These are phyloP conservation scores for Larimichthys crocea DNA, from an alignment of 2,113 vertebrate genomes.

Conservation along the genomic window DNA sequence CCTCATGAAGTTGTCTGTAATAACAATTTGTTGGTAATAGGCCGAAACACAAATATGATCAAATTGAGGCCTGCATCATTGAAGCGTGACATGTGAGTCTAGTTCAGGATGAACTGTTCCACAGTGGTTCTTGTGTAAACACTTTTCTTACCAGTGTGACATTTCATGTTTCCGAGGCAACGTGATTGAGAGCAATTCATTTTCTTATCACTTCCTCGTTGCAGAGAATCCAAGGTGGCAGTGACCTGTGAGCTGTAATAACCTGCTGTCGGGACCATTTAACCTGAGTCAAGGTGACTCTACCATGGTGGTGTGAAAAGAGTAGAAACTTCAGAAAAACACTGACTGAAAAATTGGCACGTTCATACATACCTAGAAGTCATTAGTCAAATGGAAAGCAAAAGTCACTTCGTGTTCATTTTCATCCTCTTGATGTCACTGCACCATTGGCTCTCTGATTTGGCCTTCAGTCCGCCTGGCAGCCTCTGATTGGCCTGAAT, in stretches of 20 bases:
- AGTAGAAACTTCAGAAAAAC: neutral
- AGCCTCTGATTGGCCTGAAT: slow-evolving; percentile 54
- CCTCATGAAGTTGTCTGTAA: too few species aligned
- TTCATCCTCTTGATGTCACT: neutral
- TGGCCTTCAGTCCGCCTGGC: slow-evolving; percentile 39
- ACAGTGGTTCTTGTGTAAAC: neutral
- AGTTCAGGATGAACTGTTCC: neutral
- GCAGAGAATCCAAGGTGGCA: neutral
- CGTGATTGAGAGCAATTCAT: slow-evolving; percentile 17
- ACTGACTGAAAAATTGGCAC: neutral
- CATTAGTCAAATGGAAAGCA: slow-evolving; percentile 18
- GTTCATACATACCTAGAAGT: neutral
- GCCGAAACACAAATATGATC: neutral
- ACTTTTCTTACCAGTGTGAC: slow-evolving; percentile 3
- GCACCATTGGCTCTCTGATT: slow-evolving; percentile 3
- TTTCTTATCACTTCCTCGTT: slow-evolving; percentile 49
- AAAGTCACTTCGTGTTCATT: neutral
- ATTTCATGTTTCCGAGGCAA: neutral
- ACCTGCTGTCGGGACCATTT: slow-evolving; percentile 23
- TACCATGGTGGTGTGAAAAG: rapidly evolving
- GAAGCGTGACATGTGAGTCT: neutral
- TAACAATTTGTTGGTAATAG: neutral
- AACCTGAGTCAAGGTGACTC: slow-evolving; percentile 54
- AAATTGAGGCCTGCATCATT: neutral
- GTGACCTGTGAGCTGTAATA: slow-evolving; percentile 36